These are phyloP conservation scores for Acrocephalus kingi DNA, from an alignment of 2,113 vertebrate genomes.

Conservation along the genomic window DNA sequence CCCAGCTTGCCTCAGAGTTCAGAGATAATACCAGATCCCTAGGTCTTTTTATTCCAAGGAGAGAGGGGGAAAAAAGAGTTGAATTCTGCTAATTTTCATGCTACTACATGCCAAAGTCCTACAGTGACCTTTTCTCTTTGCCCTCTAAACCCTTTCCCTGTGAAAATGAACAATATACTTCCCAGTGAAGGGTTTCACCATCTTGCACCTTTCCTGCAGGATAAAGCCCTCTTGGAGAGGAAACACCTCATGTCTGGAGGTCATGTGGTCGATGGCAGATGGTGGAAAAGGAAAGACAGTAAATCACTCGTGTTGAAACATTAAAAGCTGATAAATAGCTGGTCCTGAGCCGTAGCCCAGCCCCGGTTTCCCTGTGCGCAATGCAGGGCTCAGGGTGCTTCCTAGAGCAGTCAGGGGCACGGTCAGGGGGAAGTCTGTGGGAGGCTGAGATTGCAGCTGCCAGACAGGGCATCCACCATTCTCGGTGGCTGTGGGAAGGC, in stretches of 20 bases:
- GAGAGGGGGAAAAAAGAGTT: neutral
- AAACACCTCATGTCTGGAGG: neutral
- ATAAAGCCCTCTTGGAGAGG: conserved; percentile 29
- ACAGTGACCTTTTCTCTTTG: neutral
- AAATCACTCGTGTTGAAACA: conserved; percentile 13
- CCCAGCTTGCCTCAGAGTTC: neutral
- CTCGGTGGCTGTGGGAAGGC: neutral
- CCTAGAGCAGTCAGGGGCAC: neutral
- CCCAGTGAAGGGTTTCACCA: neutral
- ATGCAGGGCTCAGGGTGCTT: neutral
- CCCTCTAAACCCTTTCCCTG: neutral
- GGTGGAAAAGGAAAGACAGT: neutral
- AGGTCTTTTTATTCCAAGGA: neutral
- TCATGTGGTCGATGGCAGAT: neutral
- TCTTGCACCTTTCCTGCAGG: neutral
- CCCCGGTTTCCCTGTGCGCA: neutral
- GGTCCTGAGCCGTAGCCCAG: neutral
- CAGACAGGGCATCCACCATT: neutral
- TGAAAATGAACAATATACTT: conserved; percentile 7
- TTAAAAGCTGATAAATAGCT: conserved; percentile 17
- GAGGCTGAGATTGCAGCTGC: neutral
- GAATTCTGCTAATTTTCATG: neutral
- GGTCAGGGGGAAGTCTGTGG: neutral
- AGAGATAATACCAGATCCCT: neutral
- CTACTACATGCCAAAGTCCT: neutral